Conservation (phyloP, 2,888 invertebrate genomes). For the Phrixothrix hirtus region DNA sequence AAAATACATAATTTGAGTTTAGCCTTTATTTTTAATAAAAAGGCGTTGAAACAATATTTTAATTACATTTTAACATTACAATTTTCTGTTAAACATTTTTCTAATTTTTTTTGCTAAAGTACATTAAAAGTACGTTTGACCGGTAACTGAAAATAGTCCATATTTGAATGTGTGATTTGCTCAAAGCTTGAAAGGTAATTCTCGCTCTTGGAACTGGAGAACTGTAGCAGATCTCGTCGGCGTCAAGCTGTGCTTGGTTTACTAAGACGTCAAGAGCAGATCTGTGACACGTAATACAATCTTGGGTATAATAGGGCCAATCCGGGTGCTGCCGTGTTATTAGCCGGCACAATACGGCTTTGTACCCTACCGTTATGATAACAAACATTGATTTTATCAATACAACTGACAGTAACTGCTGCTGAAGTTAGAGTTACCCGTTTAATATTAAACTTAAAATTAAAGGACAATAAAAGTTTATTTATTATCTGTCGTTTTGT, state of each 20-base stretch:
- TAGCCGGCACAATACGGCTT: conserved; percentile 49
- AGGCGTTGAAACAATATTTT: too few relatives aligned
- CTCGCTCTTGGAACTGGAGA: conserved; percentile 14
- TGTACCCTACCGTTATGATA: conserved; percentile 43
- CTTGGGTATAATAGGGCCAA: conserved; percentile 55
- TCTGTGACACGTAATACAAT: conserved; percentile 53
- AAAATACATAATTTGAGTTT: too few relatives aligned
- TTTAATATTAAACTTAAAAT: too few relatives aligned
- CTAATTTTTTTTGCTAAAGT: too few relatives aligned
- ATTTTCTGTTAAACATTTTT: too few relatives aligned
- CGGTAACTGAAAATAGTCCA: too few relatives aligned
- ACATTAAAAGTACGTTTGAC: too few relatives aligned
- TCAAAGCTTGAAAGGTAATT: conserved; percentile 24
- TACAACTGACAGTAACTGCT: conserved; percentile 29
- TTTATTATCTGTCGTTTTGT: too few relatives aligned
- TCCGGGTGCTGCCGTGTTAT: conserved; percentile 49
- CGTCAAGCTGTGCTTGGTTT: conserved; percentile 47
- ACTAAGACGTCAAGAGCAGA: conserved; percentile 54
- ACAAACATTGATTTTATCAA: conserved; percentile 51
- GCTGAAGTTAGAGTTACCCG: conserved; percentile 18
- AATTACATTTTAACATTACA: too few relatives aligned
- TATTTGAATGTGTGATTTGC: too few relatives aligned
- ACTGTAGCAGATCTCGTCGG: conserved; percentile 29
- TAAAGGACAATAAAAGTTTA: too few relatives aligned
- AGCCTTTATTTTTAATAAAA: too few relatives aligned